Evolutionary conservation across 2,113 vertebrate genomes (phyloP).

Genomic region (Strigops habroptila): DNA sequence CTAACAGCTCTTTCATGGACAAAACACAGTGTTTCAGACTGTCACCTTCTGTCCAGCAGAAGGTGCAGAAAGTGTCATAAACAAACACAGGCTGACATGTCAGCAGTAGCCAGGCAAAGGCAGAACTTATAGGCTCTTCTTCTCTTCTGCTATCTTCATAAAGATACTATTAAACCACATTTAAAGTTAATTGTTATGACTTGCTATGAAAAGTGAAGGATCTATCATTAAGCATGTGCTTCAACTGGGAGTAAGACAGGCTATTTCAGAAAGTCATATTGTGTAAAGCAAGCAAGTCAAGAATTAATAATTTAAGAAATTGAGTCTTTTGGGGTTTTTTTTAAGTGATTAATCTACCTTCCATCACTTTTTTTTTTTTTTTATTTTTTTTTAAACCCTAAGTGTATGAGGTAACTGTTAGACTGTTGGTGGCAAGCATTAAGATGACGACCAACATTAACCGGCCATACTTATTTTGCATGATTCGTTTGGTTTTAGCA

Average conservation of each 20-base stretch:
- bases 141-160: not conserved
- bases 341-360: not conserved
- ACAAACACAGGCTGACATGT: not conserved
- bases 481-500: not conserved
- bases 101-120: not conserved
- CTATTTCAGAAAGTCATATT: not conserved
- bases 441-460: not conserved
- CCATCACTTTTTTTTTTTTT: no score
- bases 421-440: not conserved
- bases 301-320: not conserved
- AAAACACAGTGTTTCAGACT: not conserved
- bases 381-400: not conserved
- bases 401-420: not conserved
- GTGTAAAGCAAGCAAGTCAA: not conserved
- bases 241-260: not conserved
- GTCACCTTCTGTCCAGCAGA: not conserved
- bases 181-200: not conserved
- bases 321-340: accelerated
- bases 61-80: not conserved
- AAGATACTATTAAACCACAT: not conserved
- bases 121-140: not conserved
- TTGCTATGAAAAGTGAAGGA: not conserved
- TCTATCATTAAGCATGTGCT: not conserved
- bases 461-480: not conserved
- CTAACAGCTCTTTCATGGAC: not conserved